These are phyloP conservation scores for Philereme vetulata DNA, from an alignment of 2,888 invertebrate species.

Conservation along the genomic window DNA sequence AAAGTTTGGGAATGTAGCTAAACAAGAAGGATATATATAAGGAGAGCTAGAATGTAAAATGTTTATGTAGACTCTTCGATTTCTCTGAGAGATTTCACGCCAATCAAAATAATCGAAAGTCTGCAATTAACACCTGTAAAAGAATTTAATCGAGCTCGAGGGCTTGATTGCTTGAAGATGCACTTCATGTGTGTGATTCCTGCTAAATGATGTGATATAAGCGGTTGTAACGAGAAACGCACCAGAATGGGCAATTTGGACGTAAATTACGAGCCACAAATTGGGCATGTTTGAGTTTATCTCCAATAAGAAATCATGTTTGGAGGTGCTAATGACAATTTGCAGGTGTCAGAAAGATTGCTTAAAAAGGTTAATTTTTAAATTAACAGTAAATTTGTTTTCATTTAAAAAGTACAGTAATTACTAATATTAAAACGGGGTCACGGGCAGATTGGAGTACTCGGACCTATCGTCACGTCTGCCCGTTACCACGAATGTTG, in stretches of 20 bases:
- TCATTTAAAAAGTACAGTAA: too few relatives aligned
- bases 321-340: conserved; percentile 23
- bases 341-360: conserved; percentile 24
- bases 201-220: conserved; percentile 46
- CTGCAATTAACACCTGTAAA: conserved; percentile 31
- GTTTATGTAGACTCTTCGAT: background rate
- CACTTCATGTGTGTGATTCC: conserved; percentile 31
- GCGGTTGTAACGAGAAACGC: conserved; percentile 42
- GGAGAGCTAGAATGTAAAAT: too few relatives aligned
- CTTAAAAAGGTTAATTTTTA: background rate
- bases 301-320: conserved; percentile 25
- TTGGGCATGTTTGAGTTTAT: conserved; percentile 42
- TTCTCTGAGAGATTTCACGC: conserved; percentile 9
- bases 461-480: too few relatives aligned
- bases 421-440: too few relatives aligned
- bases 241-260: conserved; percentile 39
- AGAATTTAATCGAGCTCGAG: conserved; percentile 33
- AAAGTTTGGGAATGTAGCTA: too few relatives aligned
- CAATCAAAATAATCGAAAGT: conserved; percentile 12
- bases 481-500: too few relatives aligned
- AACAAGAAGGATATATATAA: too few relatives aligned
- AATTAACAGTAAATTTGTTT: too few relatives aligned
- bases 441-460: too few relatives aligned
- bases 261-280: conserved; percentile 46
- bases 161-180: conserved; percentile 35